phyloP scores from a whole-genome alignment of 2,888 invertebrate species.

The Morinoia aosen region DNA sequence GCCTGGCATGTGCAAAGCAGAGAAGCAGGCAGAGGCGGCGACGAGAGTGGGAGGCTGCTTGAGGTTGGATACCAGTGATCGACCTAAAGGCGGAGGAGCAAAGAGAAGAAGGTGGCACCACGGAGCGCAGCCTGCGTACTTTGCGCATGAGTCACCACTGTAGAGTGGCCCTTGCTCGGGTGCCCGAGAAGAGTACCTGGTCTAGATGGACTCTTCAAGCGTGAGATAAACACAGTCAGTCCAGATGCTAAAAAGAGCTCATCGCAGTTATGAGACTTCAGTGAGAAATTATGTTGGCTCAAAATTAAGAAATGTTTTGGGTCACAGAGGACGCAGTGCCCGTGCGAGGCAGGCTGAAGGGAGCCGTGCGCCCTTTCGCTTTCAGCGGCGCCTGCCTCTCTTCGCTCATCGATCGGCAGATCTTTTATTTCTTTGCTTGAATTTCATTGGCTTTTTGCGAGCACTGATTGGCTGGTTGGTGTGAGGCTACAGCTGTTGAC shows the following conservation, averaged over 20 bases:
- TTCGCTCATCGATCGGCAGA: slow-evolving; percentile 42
- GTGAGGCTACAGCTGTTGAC: slow-evolving; percentile 47
- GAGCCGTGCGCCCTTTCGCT: slow-evolving; percentile 48
- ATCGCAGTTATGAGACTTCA: neutral
- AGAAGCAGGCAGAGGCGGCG: neutral
- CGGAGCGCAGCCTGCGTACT: neutral
- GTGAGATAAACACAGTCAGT: neutral
- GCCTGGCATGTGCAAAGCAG: neutral
- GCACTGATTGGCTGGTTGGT: neutral
- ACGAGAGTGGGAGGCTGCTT: slow-evolving; percentile 40
- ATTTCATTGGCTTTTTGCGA: slow-evolving; percentile 23
- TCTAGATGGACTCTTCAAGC: neutral
- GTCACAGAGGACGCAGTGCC: slow-evolving; percentile 34
- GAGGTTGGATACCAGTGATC: slow-evolving; percentile 8
- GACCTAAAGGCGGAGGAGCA: slow-evolving; percentile 40
- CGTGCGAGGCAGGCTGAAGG: slow-evolving; percentile 27
- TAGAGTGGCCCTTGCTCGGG: neutral
- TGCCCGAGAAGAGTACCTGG: neutral
- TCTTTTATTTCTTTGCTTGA: slow-evolving; percentile 51
- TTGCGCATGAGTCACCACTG: slow-evolving; percentile 20
- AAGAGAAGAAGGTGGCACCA: slow-evolving; percentile 47
- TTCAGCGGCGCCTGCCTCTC: slow-evolving; percentile 40
- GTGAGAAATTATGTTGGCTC: neutral
- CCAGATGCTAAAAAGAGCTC: neutral
- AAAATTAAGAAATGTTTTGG: slow-evolving; percentile 3